Percentiles rank a stretch among this genome's conserved stretches.
Conservation (phyloP, 2,888 invertebrate species). For the Melanostoma scalare region DNA sequence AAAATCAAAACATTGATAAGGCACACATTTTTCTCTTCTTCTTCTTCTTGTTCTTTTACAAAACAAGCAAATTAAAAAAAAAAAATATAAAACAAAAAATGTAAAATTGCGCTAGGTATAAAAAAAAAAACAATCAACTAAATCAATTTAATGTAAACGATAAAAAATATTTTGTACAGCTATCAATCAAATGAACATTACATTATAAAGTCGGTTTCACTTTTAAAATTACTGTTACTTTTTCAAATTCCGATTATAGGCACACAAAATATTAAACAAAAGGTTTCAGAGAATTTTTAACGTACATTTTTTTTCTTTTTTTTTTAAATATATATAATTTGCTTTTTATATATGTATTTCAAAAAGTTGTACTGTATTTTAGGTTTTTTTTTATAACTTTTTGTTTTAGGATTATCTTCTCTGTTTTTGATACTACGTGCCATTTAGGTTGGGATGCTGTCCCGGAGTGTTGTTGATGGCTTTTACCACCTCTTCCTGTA, state of each 20-base stretch:
- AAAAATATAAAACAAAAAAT: constrained; percentile 48
- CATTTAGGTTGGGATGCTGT: constrained; percentile 80
- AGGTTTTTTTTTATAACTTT: constrained; percentile 18
- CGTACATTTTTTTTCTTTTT: constrained; percentile 18
- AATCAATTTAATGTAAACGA: constrained; percentile 23
- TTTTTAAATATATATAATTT: constrained; percentile 7
- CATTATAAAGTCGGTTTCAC: constrained; percentile 61
- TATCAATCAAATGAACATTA: constrained; percentile 48
- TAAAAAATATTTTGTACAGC: constrained; percentile 38
- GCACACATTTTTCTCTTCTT: constrained; percentile 51
- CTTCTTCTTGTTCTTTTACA: constrained; percentile 30
- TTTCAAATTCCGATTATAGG: constrained; percentile 35
- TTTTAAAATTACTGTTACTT: constrained; percentile 23
- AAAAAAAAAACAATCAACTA: constrained; percentile 39
- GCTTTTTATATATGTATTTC: constrained; percentile 36
- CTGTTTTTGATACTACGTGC: constrained; percentile 51
- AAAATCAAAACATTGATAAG: constrained; percentile 44
- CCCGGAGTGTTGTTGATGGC: constrained; percentile 84
- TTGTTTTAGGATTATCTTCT: background rate
- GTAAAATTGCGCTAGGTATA: constrained; percentile 64
- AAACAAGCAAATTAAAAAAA: constrained; percentile 39
- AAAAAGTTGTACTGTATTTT: constrained; percentile 66
- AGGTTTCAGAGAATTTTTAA: constrained; percentile 17
- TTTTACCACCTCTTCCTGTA: constrained; percentile 94
- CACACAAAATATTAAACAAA: constrained; percentile 23